Evolutionary conservation across 2,113 vertebrate species (phyloP).

Genomic region (Apus apus): DNA sequence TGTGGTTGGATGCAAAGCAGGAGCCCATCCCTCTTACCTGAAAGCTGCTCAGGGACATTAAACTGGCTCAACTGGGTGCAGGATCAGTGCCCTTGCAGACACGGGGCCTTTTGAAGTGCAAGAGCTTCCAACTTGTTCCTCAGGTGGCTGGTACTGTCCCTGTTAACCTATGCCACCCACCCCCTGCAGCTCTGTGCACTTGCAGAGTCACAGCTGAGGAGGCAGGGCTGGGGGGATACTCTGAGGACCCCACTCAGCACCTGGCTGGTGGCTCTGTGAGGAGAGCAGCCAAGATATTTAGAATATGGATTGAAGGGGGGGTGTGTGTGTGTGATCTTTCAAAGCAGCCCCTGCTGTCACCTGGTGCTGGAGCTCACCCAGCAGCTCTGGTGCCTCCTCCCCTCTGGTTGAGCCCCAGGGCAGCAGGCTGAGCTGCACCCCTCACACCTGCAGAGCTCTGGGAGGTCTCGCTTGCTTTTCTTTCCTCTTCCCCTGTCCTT

Average conservation of each 20-base stretch:
- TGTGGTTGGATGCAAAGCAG: accelerated
- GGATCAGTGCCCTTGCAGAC: background rate
- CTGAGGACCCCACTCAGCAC: background rate
- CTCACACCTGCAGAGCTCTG: background rate
- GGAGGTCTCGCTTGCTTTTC: background rate
- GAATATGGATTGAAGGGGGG: background rate
- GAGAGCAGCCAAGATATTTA: background rate
- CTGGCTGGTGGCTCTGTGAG: background rate
- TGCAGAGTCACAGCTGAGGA: background rate
- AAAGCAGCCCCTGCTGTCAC: background rate
- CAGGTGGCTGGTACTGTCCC: background rate
- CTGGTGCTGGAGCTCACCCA: background rate
- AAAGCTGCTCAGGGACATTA: background rate
- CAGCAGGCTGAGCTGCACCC: background rate
- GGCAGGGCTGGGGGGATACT: background rate
- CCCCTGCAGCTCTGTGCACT: background rate
- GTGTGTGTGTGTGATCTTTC: background rate
- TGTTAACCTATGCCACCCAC: background rate
- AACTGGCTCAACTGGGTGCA: background rate
- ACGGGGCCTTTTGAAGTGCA: background rate
- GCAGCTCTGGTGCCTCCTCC: background rate
- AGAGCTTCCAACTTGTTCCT: background rate
- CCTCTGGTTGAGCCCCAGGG: background rate
- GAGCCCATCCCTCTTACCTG: background rate
- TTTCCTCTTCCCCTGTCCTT: background rate